phyloP scores from a whole-genome alignment of 1,140 invertebrate species.

The Trichonephila clavata region DNA sequence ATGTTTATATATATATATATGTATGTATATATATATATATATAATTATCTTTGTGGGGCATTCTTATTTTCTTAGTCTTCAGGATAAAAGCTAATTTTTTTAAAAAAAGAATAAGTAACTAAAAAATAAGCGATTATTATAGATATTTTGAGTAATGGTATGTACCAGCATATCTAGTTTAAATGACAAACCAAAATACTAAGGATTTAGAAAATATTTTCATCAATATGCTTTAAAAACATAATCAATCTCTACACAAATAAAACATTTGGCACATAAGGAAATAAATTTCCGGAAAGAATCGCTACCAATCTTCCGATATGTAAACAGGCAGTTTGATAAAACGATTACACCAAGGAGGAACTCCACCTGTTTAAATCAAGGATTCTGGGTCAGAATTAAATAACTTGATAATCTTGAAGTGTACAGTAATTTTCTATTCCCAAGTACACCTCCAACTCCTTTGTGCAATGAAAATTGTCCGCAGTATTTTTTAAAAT shows the following conservation, averaged over 20 bases:
- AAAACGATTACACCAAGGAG: neutral
- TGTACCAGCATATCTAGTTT: too few relatives aligned
- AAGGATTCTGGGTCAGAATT: neutral
- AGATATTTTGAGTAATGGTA: too few relatives aligned
- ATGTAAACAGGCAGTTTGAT: slow-evolving; percentile 15
- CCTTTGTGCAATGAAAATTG: neutral
- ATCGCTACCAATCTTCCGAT: neutral
- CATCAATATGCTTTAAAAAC: neutral
- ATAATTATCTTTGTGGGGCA: too few relatives aligned
- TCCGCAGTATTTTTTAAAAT: neutral
- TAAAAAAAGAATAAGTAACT: too few relatives aligned
- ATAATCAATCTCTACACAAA: neutral
- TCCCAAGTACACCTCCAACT: neutral
- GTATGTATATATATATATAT: too few relatives aligned
- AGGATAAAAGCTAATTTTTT: too few relatives aligned
- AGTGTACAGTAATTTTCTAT: neutral
- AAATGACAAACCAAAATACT: too few relatives aligned
- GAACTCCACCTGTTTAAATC: neutral
- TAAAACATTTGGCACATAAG: neutral
- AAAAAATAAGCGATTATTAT: too few relatives aligned
- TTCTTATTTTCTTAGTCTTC: too few relatives aligned
- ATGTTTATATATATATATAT: too few relatives aligned
- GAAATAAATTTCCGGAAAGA: neutral
- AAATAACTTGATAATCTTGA: neutral
- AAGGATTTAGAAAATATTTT: too few relatives aligned